A percentile compares a stretch with the other conserved stretches of the same genome.
Evolutionary conservation across 2,888 invertebrate species (phyloP).

Genomic region (Blastobasis adustella): DNA sequence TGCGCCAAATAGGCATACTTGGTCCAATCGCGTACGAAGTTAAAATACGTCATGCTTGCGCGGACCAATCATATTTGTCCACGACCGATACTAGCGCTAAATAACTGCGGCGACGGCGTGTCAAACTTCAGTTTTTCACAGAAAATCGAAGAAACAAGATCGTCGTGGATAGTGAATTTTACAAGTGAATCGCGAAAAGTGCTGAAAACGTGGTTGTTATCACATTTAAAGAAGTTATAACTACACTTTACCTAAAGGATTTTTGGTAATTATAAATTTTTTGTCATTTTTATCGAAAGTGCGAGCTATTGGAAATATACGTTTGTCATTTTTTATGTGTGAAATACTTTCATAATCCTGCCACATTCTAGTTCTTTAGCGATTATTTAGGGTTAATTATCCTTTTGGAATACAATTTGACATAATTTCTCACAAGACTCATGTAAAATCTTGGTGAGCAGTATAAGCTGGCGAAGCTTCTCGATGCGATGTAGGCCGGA

Average conservation of each 20-base stretch:
- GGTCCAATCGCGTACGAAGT: conserved; percentile 55
- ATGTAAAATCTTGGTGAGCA: conserved; percentile 4
- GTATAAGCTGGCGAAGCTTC: conserved; percentile 40
- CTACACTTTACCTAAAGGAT: conserved; percentile 20
- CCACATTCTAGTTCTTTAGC: no score
- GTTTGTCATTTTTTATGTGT: no score
- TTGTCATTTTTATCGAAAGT: background rate
- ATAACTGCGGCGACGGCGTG: conserved; percentile 64
- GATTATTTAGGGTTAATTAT: background rate
- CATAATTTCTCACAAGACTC: conserved; percentile 3
- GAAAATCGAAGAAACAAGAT: conserved; percentile 52
- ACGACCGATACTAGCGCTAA: conserved; percentile 77
- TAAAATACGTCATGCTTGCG: conserved; percentile 54
- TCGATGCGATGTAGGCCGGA: conserved; percentile 37
- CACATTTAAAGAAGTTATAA: conserved; percentile 24
- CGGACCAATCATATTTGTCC: conserved; percentile 70
- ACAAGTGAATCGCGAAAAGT: conserved; percentile 40
- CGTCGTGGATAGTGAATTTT: conserved; percentile 34
- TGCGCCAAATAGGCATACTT: conserved; percentile 71
- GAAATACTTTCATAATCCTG: no score
- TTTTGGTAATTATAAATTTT: conserved; percentile 32
- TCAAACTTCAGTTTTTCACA: conserved; percentile 60
- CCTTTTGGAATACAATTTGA: background rate
- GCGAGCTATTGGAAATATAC: no score
- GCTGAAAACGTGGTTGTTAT: conserved; percentile 50